Evolutionary conservation across 2,113 vertebrate species (phyloP).

Genomic region (Microtus richardsoni): DNA sequence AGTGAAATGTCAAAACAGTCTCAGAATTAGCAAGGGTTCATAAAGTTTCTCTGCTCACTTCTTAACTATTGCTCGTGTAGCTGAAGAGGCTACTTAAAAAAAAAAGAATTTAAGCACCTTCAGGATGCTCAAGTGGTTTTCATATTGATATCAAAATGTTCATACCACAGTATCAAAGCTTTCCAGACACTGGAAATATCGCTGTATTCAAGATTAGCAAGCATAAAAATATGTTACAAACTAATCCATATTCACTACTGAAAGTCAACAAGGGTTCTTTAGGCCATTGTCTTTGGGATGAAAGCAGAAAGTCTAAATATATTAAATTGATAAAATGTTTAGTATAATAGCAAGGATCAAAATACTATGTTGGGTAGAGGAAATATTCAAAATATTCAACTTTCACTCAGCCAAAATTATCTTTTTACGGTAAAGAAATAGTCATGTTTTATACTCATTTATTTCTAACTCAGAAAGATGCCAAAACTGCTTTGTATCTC

Average conservation of each 20-base stretch:
- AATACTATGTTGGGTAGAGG: neutral
- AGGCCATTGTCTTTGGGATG: neutral
- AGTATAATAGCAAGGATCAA: neutral
- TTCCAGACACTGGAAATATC: neutral
- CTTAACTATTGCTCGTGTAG: neutral
- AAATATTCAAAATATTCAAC: neutral
- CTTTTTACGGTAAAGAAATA: neutral
- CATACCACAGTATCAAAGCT: neutral
- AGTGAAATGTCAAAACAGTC: constrained; percentile 17
- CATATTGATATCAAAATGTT: neutral
- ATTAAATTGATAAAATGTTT: neutral
- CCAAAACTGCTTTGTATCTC: neutral
- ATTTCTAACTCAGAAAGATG: constrained; percentile 26
- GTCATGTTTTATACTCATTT: neutral
- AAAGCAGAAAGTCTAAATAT: neutral
- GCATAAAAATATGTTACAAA: neutral
- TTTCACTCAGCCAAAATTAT: neutral
- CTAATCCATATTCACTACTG: neutral
- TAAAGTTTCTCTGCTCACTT: neutral
- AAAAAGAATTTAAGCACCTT: neutral
- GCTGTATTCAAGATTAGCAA: neutral
- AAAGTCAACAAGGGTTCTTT: neutral
- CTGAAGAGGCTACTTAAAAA: neutral
- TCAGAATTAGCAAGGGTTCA: neutral
- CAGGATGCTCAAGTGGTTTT: neutral